Evolutionary conservation across 2,888 invertebrate genomes (phyloP).

Genomic region (Pyrrhia umbra): DNA sequence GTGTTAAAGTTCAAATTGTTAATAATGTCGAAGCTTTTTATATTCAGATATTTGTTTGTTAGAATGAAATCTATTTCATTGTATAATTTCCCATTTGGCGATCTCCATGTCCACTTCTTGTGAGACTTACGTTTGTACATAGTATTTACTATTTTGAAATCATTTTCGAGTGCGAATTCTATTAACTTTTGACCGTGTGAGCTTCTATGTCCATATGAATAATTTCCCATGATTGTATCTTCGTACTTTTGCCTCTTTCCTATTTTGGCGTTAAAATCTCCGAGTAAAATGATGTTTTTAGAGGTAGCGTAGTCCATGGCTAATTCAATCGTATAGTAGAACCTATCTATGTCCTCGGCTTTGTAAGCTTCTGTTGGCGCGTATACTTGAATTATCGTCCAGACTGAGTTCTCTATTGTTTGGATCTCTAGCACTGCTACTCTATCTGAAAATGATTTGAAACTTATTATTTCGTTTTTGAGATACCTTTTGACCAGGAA

Average conservation of each 20-base stretch:
- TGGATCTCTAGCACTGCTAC: too few relatives aligned
- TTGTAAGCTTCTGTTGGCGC: slow-evolving; percentile 4
- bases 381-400: slow-evolving; percentile 5
- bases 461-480: too few relatives aligned
- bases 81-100: background rate
- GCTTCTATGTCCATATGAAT: background rate
- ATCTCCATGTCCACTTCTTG: slow-evolving; percentile 1
- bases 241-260: background rate
- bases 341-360: background rate
- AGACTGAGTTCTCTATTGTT: too few relatives aligned
- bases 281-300: background rate
- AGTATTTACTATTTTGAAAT: background rate
- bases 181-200: background rate
- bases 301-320: background rate
- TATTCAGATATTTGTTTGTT: background rate
- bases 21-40: background rate
- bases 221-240: background rate
- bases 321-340: background rate
- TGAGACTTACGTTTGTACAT: background rate
- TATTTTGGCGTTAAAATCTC: slow-evolving; percentile 6
- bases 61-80: background rate
- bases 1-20: background rate
- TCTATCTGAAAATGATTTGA: too few relatives aligned
- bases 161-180: background rate
- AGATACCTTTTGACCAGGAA: too few relatives aligned